Conservation (phyloP, 2,888 invertebrate species). For the Notocelia uddmanniana region DNA sequence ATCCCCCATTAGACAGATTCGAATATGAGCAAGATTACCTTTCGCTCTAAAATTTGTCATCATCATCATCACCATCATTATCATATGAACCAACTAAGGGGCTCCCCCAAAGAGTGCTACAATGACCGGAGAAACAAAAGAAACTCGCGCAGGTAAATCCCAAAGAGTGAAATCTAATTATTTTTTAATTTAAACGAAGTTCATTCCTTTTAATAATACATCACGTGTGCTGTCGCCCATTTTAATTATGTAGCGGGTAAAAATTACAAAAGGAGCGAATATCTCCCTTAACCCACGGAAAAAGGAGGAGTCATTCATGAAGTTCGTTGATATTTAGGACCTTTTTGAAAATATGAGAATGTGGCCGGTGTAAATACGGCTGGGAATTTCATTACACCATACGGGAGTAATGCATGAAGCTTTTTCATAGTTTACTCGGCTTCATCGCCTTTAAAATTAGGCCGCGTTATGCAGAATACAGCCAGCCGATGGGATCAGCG, state of each 20-base stretch:
- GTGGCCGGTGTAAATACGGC: conserved; percentile 23
- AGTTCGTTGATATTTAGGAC: background rate
- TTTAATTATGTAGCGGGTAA: conserved; percentile 42
- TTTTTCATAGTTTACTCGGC: conserved; percentile 25
- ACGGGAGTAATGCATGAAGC: conserved; percentile 25
- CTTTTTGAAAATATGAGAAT: background rate
- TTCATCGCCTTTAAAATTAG: conserved; percentile 30
- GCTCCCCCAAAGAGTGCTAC: too few species aligned
- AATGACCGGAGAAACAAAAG: background rate
- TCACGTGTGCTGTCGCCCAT: conserved; percentile 36
- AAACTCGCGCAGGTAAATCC: background rate
- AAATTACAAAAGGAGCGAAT: conserved; percentile 36
- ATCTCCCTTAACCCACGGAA: background rate
- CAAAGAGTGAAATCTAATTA: conserved; percentile 26
- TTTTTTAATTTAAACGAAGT: conserved; percentile 25
- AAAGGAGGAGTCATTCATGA: background rate
- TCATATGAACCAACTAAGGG: too few species aligned
- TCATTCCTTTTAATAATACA: conserved; percentile 14
- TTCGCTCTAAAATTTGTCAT: too few species aligned
- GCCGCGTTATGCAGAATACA: conserved; percentile 9
- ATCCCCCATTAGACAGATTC: too few species aligned
- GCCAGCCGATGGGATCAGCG: background rate
- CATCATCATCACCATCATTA: too few species aligned
- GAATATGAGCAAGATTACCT: too few species aligned
- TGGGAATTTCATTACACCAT: conserved; percentile 38